Conservation (phyloP, 2,797 vertebrate genomes). For the Hydrocynus forskahlii region DNA sequence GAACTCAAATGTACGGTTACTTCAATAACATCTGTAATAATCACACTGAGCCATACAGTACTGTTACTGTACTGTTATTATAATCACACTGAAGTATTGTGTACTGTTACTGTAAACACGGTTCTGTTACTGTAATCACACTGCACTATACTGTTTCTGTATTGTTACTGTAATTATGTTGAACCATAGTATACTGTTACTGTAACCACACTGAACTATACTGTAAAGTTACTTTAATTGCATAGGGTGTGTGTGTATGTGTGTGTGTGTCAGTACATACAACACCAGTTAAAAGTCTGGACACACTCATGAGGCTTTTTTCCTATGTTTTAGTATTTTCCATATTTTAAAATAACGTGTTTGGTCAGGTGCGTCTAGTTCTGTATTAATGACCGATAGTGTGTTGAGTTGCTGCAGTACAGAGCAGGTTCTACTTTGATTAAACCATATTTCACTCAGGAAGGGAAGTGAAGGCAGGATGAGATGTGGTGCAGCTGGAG, state of each 20-base stretch:
- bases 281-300: too few species aligned
- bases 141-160: background rate
- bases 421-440: background rate
- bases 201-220: background rate
- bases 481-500: conserved; percentile 41
- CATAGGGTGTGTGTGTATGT: background rate
- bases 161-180: background rate
- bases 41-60: background rate
- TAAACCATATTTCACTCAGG: conserved; percentile 77
- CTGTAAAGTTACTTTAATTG: too few species aligned
- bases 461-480: conserved; percentile 63
- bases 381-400: too few species aligned
- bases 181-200: background rate
- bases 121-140: background rate
- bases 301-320: too few species aligned
- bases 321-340: too few species aligned
- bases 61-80: background rate
- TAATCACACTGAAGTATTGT: background rate
- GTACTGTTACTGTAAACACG: background rate
- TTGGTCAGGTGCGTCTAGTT: too few species aligned
- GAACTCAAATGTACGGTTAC: background rate
- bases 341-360: too few species aligned
- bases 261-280: background rate
- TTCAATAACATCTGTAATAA: background rate
- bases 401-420: too few species aligned